Evolutionary conservation across 2,113 vertebrate species (phyloP), one percentile per base, ranked within the genome.

Genomic region (Xenotilapia flavipinnis): DNA sequence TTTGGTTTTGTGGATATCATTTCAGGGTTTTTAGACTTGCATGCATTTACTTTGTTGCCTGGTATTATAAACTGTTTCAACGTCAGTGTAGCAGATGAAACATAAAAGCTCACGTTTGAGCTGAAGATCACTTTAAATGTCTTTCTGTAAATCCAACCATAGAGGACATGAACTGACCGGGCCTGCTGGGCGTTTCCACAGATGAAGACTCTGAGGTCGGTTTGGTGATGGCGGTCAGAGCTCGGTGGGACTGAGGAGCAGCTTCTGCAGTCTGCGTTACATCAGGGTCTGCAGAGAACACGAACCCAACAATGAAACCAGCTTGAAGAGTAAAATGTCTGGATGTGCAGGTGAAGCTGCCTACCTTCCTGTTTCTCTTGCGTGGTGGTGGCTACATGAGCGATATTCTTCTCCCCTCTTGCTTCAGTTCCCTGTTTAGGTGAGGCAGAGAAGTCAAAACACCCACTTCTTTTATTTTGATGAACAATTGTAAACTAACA

Each of bases 331-430:
- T 10, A 11, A 17, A 5, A 12, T 5, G 54, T 26, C 17, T 17
- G 11, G 38, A 42, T 10, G 26, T n/a, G 49, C 38, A 55, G 56
- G 10, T 7, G 68, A 15, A 36, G 54, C 36, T 23, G 21, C 85
- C 13, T 56, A 92, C 93, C 93, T 89, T n/a, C 85, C 5, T 70
- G 81, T 3, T 83, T 91, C 9, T 88, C 90, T 33, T 84, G 83
- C 15, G 17, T 47, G 4, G 58, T 11, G 1, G 75, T 15, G 17
- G 36, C 56, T 42, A 55, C 49, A 17, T 42, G 36, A 12, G 45
- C 6, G n/a, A 54, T 1, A 6, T 31, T 79, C 75, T 36, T 94
- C 60, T 93, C 93, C 80, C 40, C 90, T 77, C 89, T 89, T 8
- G 53, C 73, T 49, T 87, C 92, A 21, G 42, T 51, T 21, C 91